These are phyloP conservation scores for Psilopsiagon aurifrons DNA, from an alignment of 2,113 vertebrate species.

Conservation along the genomic window DNA sequence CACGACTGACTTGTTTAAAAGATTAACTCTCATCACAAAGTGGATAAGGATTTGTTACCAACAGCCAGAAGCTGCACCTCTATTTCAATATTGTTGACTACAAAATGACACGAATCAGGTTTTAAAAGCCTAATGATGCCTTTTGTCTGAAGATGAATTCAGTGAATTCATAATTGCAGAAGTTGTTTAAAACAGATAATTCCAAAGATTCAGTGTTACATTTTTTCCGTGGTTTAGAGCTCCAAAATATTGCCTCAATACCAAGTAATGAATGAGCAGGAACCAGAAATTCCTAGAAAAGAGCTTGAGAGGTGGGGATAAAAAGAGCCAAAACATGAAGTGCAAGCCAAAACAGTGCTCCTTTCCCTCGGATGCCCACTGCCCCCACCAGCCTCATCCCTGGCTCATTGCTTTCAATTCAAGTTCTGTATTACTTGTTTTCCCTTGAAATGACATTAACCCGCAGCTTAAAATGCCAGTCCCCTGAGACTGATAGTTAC, in stretches of 20 bases:
- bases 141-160: neutral
- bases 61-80: neutral
- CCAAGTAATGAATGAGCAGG: neutral
- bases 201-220: neutral
- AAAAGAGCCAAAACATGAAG: neutral
- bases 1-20: neutral
- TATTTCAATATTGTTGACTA: neutral
- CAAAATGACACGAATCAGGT: neutral
- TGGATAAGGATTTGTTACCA: neutral
- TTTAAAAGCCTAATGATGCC: neutral
- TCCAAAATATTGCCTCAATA: neutral
- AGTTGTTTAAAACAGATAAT: neutral
- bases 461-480: neutral
- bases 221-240: neutral
- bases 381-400: neutral
- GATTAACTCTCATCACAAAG: neutral
- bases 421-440: neutral
- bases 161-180: neutral
- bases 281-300: neutral
- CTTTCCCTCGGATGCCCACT: neutral
- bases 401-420: neutral
- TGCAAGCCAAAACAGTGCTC: neutral
- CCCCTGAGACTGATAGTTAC: accelerated
- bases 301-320: accelerated
- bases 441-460: neutral